phyloP scores from a whole-genome alignment of 2,888 invertebrate genomes.

The Cerastis leucographa region DNA sequence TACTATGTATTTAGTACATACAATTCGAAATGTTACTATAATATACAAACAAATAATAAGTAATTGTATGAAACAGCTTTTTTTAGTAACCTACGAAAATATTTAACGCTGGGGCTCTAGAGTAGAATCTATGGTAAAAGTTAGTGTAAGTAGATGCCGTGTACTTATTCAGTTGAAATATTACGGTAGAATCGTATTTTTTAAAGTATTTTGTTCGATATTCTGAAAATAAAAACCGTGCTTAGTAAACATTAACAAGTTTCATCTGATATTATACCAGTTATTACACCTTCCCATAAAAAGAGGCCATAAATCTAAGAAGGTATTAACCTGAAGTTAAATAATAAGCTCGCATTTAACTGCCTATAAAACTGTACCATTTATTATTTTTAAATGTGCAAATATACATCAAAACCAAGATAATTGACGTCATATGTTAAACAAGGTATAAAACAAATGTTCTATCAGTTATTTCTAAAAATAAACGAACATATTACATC shows the following conservation, averaged over 20 bases:
- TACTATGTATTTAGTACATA: neutral
- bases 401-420: conserved; percentile 8
- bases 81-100: no score
- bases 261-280: conserved; percentile 3
- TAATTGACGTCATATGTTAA: conserved; percentile 28
- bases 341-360: conserved; percentile 6
- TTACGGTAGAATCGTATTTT: no score
- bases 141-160: no score
- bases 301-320: conserved; percentile 14
- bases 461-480: conserved; percentile 21
- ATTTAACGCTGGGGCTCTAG: no score
- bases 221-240: neutral
- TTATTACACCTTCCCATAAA: conserved; percentile 27
- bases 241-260: neutral
- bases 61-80: no score
- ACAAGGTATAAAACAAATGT: conserved; percentile 28
- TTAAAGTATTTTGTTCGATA: neutral
- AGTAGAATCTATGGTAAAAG: neutral
- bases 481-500: conserved; percentile 17
- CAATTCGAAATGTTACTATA: no score
- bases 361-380: conserved; percentile 2
- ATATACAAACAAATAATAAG: no score
- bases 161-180: no score
- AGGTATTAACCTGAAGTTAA: conserved; percentile 10
- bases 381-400: conserved; percentile 25